These are phyloP conservation scores for Spilogale gracilis DNA, from an alignment of 2,113 vertebrate species.

Conservation along the genomic window DNA sequence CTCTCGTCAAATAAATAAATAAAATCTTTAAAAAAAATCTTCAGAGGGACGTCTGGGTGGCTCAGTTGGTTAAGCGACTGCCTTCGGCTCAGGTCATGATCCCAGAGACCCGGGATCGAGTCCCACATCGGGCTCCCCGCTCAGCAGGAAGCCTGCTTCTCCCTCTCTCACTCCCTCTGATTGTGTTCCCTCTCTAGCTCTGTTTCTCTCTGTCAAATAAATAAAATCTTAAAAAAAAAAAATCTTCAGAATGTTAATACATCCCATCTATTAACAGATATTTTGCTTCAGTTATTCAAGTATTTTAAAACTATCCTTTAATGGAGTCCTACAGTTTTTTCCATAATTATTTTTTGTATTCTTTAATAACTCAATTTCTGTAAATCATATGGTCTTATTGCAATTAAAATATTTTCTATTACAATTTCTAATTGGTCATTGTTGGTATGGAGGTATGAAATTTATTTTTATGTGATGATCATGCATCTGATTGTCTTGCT, in stretches of 20 bases:
- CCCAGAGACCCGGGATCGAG: no score
- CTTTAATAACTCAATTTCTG: conserved; percentile 2
- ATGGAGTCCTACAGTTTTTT: neutral
- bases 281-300: conserved; percentile 35
- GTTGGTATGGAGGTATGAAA: neutral
- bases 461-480: neutral
- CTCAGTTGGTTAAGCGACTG: no score
- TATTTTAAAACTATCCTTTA: neutral
- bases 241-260: conserved; percentile 35
- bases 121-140: no score
- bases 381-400: neutral
- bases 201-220: no score
- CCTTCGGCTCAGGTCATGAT: no score
- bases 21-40: no score
- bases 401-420: conserved; percentile 3
- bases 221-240: no score
- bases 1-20: no score
- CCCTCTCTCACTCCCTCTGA: no score
- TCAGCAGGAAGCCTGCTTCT: no score
- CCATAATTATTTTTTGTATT: neutral
- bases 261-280: neutral
- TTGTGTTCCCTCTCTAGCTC: no score
- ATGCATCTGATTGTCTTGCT: neutral
- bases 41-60: no score
- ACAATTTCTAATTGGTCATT: neutral